Evolutionary conservation across 2,888 invertebrate species (phyloP).

Genomic region (Colostygia pectinataria): DNA sequence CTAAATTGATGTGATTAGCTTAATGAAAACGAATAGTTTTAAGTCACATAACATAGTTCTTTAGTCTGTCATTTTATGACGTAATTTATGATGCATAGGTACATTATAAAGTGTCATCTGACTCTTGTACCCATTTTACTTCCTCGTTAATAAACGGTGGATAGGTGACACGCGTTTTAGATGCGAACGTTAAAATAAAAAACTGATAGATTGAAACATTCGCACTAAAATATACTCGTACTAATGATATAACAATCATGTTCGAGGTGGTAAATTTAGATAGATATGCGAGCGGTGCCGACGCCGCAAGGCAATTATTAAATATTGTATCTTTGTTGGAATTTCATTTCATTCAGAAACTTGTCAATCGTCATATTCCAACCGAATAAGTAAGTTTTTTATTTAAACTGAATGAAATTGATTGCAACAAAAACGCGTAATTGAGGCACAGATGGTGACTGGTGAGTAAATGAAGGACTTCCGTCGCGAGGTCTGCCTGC

Average conservation of each 20-base stretch:
- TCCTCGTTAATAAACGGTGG: slow-evolving; percentile 48
- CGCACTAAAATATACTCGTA: slow-evolving; percentile 17
- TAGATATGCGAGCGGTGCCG: slow-evolving; percentile 39
- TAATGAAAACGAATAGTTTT: slow-evolving; percentile 68
- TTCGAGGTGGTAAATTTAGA: slow-evolving; percentile 44
- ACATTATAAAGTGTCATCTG: slow-evolving; percentile 73
- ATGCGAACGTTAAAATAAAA: slow-evolving; percentile 12
- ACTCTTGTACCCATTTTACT: slow-evolving; percentile 76
- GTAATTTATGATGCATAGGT: slow-evolving; percentile 73
- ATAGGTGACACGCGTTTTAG: slow-evolving; percentile 17
- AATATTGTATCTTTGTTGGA: too few relatives aligned
- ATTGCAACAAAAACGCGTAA: too few relatives aligned
- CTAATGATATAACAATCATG: slow-evolving; percentile 53
- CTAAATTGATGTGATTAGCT: slow-evolving; percentile 82
- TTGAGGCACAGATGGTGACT: too few relatives aligned
- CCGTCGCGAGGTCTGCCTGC: slow-evolving; percentile 26
- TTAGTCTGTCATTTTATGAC: slow-evolving; percentile 80
- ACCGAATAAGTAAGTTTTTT: too few relatives aligned
- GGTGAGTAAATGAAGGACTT: neutral
- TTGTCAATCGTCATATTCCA: too few relatives aligned
- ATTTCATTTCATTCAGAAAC: too few relatives aligned
- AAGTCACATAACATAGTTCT: slow-evolving; percentile 77
- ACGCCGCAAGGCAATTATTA: too few relatives aligned
- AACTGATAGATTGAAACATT: slow-evolving; percentile 22
- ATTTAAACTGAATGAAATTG: too few relatives aligned